Base-by-base conservation (phyloP, 2,797 vertebrate species). In the Crypturellus tataupa region DNA sequence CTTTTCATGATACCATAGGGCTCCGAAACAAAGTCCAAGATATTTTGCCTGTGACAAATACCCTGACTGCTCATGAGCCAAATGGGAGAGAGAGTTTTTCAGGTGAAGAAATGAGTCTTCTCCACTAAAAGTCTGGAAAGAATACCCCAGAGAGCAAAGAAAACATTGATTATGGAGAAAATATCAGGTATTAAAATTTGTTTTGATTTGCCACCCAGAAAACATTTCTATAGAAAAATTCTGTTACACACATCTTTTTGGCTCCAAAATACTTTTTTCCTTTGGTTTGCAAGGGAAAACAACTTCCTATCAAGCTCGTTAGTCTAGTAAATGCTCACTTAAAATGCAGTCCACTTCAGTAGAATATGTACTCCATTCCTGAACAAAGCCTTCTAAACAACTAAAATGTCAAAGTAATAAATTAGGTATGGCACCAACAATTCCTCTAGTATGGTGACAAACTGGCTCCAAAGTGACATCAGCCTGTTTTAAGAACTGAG, bases 341-440 rank as follows among this genome's bases (percentile, higher is more conserved):
- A 96, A 95, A 97, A 94, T 80, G 80, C 33, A 59, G 20, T 89
- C 64, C 4, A 21, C 37, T 82, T 95, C 86, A 95, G 60, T 83
- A 71, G 58, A 94, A 94, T 90, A 72, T 14, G 85, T 93, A 76
- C 55, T 82, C 93, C 60, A 72, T 92, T 96, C 58, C 58, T 82
- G 40, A 75, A 80, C 60, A 95, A 94, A 91, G 49, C 37, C 56
- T 94, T 94, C 92, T 83, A 89, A 95, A 91, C 4, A 96, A 87
- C 35, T 89, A 79, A 97, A 94, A 95, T 92, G 89, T 77, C 86
- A 95, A 94, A 97, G 93, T 67, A 96, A 42, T 83, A 89, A 92
- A 95, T 76, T 77, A 90, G 60, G 79, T 90, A 94, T 93, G 73
- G 58, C 84, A 96, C 58, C 80, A 96, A 31, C 0, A 7, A 20